Evolutionary conservation across 2,888 invertebrate genomes (phyloP).

Genomic region (Baccha elongata): DNA sequence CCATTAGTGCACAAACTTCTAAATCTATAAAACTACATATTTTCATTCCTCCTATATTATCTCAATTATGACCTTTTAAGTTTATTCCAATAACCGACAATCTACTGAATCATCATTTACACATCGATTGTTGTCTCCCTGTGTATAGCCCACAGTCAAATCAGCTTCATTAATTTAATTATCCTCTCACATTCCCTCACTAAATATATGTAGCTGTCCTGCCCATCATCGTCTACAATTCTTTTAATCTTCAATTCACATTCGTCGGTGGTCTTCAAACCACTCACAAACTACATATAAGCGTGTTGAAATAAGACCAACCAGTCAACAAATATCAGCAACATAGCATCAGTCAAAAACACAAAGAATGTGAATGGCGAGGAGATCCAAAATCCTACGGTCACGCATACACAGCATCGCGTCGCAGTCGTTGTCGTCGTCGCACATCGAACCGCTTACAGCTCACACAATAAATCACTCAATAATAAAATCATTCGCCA

Average conservation of each 20-base stretch:
- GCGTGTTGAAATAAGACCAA: conserved; percentile 59
- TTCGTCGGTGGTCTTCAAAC: conserved; percentile 63
- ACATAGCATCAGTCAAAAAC: conserved; percentile 47
- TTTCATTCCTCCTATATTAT: conserved; percentile 1
- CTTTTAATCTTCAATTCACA: conserved; percentile 17
- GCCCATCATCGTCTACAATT: conserved; percentile 1
- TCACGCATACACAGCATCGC: conserved; percentile 56
- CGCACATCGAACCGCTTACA: conserved; percentile 31
- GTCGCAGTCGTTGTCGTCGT: too few species aligned
- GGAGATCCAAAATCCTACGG: background rate
- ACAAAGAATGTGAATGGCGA: conserved; percentile 12
- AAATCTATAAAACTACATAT: too few species aligned
- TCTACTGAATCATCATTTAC: background rate
- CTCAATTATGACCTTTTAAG: background rate
- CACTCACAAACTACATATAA: conserved; percentile 20
- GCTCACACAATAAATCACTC: conserved; percentile 68
- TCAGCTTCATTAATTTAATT: conserved; percentile 62
- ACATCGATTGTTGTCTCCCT: conserved; percentile 27
- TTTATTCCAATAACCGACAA: background rate
- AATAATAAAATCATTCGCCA: conserved; percentile 64
- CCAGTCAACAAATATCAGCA: conserved; percentile 59
- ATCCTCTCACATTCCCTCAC: conserved; percentile 19
- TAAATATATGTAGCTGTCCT: background rate
- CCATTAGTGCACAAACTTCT: too few species aligned
- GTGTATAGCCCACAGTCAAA: conserved; percentile 21